phyloP scores from a whole-genome alignment of 2,888 invertebrate genomes.

The Agrypnus murinus region DNA sequence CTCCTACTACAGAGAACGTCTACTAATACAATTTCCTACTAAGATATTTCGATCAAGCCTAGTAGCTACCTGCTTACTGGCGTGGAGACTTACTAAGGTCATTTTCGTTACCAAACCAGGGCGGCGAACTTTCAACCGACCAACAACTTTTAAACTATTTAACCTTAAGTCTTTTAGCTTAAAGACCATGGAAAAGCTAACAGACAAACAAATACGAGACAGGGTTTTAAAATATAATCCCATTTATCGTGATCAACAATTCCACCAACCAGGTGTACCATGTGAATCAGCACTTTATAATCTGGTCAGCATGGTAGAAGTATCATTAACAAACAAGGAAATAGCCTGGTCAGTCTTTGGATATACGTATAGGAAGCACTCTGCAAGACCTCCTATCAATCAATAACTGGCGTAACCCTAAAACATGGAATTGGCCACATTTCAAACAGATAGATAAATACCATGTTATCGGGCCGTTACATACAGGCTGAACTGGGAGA shows the following conservation, averaged over 20 bases:
- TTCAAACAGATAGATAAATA: conserved; percentile 1
- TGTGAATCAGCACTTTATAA: conserved; percentile 11
- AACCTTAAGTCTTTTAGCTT: too few species aligned
- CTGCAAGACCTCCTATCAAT: not conserved
- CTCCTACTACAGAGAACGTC: too few species aligned
- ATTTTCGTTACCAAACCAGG: too few species aligned
- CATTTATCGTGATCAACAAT: not conserved
- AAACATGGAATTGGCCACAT: not conserved
- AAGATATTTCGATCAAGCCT: too few species aligned
- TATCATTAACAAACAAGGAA: not conserved
- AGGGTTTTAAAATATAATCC: not conserved
- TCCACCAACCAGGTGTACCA: not conserved
- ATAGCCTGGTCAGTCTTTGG: not conserved
- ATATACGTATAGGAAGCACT: not conserved
- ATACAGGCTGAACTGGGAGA: not conserved
- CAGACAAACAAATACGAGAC: too few species aligned
- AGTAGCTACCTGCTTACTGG: too few species aligned
- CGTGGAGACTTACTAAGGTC: too few species aligned
- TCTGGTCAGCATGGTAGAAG: not conserved
- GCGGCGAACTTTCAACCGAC: too few species aligned
- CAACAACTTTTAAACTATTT: too few species aligned
- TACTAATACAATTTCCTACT: too few species aligned
- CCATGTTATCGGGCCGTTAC: not conserved
- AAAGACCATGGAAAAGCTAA: not conserved
- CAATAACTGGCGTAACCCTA: too few species aligned